Conservation (phyloP, 2,888 invertebrate genomes). For the Drosophila mimetica region DNA sequence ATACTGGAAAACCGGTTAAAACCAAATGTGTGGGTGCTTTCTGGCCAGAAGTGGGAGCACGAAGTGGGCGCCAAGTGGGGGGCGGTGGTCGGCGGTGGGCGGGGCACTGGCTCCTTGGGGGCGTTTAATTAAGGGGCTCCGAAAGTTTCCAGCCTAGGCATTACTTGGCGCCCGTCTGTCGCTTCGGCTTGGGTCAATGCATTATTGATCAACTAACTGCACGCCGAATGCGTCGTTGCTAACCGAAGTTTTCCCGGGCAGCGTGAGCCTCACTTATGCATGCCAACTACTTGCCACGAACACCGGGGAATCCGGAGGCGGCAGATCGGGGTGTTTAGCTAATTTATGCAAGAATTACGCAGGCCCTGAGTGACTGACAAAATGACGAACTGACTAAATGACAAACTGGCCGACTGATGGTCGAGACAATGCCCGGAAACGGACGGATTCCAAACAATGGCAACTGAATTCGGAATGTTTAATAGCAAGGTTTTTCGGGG, state of each 20-base stretch:
- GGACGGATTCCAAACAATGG: conserved; percentile 50
- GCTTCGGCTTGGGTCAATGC: conserved; percentile 58
- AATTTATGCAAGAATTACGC: conserved; percentile 72
- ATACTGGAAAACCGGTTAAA: conserved; percentile 51
- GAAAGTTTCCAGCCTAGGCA: conserved; percentile 54
- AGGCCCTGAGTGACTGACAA: conserved; percentile 32
- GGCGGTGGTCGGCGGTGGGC: conserved; percentile 8
- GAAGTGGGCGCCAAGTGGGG: conserved; percentile 15
- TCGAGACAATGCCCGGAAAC: conserved; percentile 63
- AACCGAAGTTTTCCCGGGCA: conserved; percentile 2
- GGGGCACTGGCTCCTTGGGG: conserved; percentile 43
- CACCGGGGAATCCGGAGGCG: not conserved
- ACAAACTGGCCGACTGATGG: conserved; percentile 1
- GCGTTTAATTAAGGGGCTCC: conserved; percentile 52
- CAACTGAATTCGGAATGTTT: conserved; percentile 41
- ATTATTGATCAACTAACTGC: conserved; percentile 76
- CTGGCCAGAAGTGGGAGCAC: not conserved
- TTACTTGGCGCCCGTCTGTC: conserved; percentile 66
- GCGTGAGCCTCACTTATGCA: conserved; percentile 54
- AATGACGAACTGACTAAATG: conserved; percentile 8
- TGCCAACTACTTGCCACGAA: conserved; percentile 31
- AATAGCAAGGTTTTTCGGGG: conserved; percentile 27
- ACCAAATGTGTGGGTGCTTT: conserved; percentile 10
- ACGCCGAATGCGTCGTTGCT: conserved; percentile 56
- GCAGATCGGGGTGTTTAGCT: conserved; percentile 18